Evolutionary conservation across 1,140 invertebrate genomes (phyloP).

Genomic region (Thaumetopoea pityocampa): DNA sequence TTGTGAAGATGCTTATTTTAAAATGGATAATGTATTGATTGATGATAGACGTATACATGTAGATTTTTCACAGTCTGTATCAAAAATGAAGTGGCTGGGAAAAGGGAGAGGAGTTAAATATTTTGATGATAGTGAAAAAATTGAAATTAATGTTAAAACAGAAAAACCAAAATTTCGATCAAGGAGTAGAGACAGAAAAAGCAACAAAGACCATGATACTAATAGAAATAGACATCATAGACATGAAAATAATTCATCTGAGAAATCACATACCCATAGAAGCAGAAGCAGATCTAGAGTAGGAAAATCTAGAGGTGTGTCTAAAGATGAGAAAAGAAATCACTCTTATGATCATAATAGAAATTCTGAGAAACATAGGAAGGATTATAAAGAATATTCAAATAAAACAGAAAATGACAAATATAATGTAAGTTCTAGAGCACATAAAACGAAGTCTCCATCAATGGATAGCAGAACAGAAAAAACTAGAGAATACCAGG

Average conservation of each 20-base stretch:
- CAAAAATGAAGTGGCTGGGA: conserved; percentile 92
- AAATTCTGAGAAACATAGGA: conserved; percentile 7
- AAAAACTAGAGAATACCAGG: not conserved
- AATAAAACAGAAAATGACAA: conserved; percentile 5
- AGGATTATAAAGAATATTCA: conserved; percentile 12
- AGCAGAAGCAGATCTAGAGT: conserved; percentile 22
- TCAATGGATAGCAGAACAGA: not conserved
- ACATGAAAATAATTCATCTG: conserved; percentile 14
- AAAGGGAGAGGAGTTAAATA: conserved; percentile 85
- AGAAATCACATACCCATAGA: conserved; percentile 16
- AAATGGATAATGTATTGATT: conserved; percentile 99
- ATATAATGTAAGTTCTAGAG: conserved; percentile 7
- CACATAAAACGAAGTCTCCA: conserved; percentile 6
- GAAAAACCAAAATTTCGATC: conserved; percentile 17
- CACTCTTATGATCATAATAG: conserved; percentile 17
- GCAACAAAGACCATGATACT: conserved; percentile 20
- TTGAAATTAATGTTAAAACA: conserved; percentile 17
- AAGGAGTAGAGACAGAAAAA: conserved; percentile 24
- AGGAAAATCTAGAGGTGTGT: conserved; percentile 16
- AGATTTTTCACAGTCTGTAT: conserved; percentile 99
- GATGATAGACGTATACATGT: conserved; percentile 99
- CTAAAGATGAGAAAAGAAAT: conserved; percentile 21
- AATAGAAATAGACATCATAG: conserved; percentile 21
- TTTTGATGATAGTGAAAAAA: conserved; percentile 48
- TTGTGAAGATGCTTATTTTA: conserved; percentile 99